These are phyloP conservation scores for Eristalinus sepulchralis DNA, from an alignment of 2,888 invertebrate genomes.

Conservation along the genomic window DNA sequence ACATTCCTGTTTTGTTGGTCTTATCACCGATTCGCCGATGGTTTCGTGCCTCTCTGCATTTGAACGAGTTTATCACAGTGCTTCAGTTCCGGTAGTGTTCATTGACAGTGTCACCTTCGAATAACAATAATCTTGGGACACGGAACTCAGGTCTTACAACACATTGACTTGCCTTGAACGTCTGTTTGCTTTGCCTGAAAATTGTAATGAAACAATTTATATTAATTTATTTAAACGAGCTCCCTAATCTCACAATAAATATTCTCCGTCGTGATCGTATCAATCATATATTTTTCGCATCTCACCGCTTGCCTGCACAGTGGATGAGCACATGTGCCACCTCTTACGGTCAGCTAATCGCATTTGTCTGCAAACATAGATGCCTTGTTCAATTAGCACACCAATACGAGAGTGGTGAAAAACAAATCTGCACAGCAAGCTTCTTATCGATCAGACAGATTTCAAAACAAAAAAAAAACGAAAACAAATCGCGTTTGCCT, in stretches of 20 bases:
- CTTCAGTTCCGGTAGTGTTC: neutral
- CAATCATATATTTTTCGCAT: neutral
- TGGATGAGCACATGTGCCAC: neutral
- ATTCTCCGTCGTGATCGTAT: neutral
- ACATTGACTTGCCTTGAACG: neutral
- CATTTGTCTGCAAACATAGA: neutral
- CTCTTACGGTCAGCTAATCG: neutral
- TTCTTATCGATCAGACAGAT: neutral
- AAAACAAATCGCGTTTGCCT: neutral
- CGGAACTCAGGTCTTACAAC: conserved; percentile 9
- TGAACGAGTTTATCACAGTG: neutral
- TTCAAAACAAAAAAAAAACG: neutral
- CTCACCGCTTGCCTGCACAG: too few relatives aligned
- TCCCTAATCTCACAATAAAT: conserved; percentile 5
- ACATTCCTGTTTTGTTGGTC: too few relatives aligned
- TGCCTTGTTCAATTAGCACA: conserved; percentile 22
- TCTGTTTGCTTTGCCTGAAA: neutral
- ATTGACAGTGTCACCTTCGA: neutral
- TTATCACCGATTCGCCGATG: too few relatives aligned
- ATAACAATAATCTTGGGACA: neutral
- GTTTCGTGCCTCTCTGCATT: too few relatives aligned
- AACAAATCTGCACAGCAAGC: conserved; percentile 13
- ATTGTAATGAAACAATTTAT: conserved; percentile 28
- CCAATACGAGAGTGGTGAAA: neutral
- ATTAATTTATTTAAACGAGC: conserved; percentile 19